A percentile compares a stretch with the other conserved stretches of the same genome.
Evolutionary conservation across 2,888 invertebrate genomes (phyloP).

Genomic region (Kryphioiulus occultus): DNA sequence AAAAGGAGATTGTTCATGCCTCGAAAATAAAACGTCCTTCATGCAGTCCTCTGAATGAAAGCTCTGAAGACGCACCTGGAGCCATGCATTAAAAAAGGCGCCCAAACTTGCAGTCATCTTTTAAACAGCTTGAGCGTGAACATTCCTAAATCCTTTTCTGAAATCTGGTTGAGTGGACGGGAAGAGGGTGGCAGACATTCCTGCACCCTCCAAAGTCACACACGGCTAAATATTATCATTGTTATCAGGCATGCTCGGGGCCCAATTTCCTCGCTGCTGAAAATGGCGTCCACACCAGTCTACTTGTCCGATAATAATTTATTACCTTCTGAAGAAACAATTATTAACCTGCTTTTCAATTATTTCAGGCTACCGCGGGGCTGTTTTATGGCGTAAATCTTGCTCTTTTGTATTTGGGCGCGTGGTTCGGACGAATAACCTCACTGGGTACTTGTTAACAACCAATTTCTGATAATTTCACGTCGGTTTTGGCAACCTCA

Average conservation of each 20-base stretch:
- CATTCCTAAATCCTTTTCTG: conserved; percentile 25
- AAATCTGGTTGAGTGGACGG: background rate
- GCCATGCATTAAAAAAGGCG: too few species aligned
- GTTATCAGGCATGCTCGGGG: background rate
- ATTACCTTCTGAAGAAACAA: background rate
- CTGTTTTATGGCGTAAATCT: background rate
- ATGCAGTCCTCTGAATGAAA: background rate
- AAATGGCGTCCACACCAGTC: background rate
- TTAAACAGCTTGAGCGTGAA: conserved; percentile 14
- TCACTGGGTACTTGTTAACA: background rate
- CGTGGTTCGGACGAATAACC: background rate
- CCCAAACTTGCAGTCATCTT: background rate
- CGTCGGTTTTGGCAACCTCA: background rate
- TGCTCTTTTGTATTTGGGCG: background rate
- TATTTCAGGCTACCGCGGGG: background rate
- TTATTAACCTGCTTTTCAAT: conserved; percentile 12
- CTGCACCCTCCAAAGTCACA: conserved; percentile 15
- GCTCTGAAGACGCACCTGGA: background rate
- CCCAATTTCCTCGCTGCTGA: background rate
- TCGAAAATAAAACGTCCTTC: background rate
- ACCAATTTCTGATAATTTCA: background rate
- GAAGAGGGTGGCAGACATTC: background rate
- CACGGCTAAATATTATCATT: conserved; percentile 16
- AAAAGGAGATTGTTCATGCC: background rate
- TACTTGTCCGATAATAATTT: background rate